Base-by-base conservation (phyloP, 2,888 invertebrate species). In the Drosophila kanekoi region DNA sequence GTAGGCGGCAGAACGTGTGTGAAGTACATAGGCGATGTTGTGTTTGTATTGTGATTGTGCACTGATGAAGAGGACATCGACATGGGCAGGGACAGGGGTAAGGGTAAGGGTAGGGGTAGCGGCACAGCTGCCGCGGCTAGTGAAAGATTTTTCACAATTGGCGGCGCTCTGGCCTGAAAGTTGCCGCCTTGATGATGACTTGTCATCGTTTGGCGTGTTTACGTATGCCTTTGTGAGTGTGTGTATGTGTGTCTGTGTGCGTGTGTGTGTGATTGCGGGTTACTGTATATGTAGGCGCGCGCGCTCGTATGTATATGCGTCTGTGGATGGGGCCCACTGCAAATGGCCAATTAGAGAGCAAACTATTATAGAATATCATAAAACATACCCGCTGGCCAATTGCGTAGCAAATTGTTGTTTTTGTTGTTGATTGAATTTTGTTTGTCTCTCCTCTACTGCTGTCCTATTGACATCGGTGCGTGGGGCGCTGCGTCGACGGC, bases 71-170 rank as follows among this genome's bases (percentile, higher is more conserved):
- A 41, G 13, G 64, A 63, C 23, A 61, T 53, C 3, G 73, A 54
- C 59, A 74, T 62, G 11, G 75, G 63, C 41, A 72, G 38, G 5
- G 83, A 47, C 5, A 64, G 35, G 23, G 59, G 67, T 47, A 63
- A 41, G 13, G 64, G 13, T 13, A 52, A 3, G 3, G 64, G 13
- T 5, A 52, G 4, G 3, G 80, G 72, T 33, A 81, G 65, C 23
- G 88, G 79, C 13, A 86, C 87, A n/a, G 90, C 90, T 9, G 90
- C 90, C 1, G 91, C 90, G 11, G 90, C 90, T 57, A 90, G 64
- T 18, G 90, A 91, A 40, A 90, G 73, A 69, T 90, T 90, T 63
- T 90, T 90, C 10, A 90, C 91, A 60, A 91, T 90, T 62, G 90
- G 86, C 54, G 68, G 73, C 54, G 63, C 63, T 18, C 76, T 47